These are phyloP conservation scores for Phodopus roborovskii DNA, from an alignment of 2,113 vertebrate species.

Conservation along the genomic window DNA sequence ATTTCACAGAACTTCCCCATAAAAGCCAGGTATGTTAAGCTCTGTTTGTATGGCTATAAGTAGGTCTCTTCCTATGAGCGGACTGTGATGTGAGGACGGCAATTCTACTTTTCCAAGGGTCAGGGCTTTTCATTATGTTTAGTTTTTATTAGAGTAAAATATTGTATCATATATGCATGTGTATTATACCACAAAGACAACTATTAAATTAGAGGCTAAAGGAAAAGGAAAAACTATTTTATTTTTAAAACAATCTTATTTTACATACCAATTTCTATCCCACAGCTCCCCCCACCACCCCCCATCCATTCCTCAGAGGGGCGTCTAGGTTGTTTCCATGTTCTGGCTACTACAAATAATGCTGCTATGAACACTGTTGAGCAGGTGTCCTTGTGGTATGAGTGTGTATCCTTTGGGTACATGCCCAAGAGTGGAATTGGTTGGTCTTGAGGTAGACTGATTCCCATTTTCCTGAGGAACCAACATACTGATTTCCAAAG, in stretches of 20 bases:
- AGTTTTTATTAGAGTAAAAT: neutral
- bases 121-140: neutral
- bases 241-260: neutral
- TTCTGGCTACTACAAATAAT: no score
- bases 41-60: constrained; percentile 51
- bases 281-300: no score
- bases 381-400: no score
- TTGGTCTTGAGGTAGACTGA: no score
- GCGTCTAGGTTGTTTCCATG: no score
- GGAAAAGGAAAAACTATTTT: neutral
- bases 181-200: neutral
- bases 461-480: no score
- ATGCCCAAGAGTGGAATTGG: no score
- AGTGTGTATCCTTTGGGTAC: no score
- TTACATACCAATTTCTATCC: no score
- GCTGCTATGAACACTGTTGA: no score
- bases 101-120: neutral
- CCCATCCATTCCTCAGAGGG: no score
- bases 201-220: constrained; percentile 7
- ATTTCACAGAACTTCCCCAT: constrained; percentile 97
- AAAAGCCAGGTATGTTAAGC: constrained; percentile 93
- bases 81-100: constrained; percentile 10
- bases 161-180: neutral
- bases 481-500: no score
- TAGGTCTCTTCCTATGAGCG: constrained; percentile 42